Evolutionary conservation across 1,140 invertebrate genomes (phyloP), one percentile per base, ranked within the genome.

Genomic region (Pantala flavescens): DNA sequence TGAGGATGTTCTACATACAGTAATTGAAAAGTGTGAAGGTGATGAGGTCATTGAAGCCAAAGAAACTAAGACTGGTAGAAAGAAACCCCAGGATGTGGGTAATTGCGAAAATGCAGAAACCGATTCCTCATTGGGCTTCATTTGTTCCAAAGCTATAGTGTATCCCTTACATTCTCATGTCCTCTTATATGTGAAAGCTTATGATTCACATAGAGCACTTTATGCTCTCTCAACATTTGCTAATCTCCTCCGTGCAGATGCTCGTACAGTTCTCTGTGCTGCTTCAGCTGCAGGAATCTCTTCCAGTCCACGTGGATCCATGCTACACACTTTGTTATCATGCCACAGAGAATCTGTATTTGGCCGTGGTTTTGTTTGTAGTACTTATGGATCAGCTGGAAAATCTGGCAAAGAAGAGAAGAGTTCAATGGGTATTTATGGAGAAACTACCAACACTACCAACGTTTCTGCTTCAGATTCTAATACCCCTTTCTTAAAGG

Each of bases 111-210:
- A 42, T 7, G n/a, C 28, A 73, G 24, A 36, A 24, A 5, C 21
- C 7, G n/a, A 73, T 73, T 28, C 42, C 23, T 11, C 16, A 0
- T n/a, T 73, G 10, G n/a, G 14, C 28, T n/a, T 36, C 16, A 73
- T 16, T 42, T 28, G 28, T 19, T 73, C 42, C 5, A n/a, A 80
- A 71, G 81, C 86, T 21, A 84, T 83, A 14, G 85, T 93, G 9
- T 91, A 93, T 80, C 89, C 90, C 24, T 87, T 94, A 70, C 93
- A 95, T 80, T 91, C 92, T 24, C 93, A 95, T 80, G 87, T 95
- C 80, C 85, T 95, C 23, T 84, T 96, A 0, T 96, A 96, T 78
- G 88, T 89, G 76, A 90, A 91, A 76, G 88, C 92, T 21, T 94
- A 93, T 78, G 94, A 96, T 81, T 91, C 90, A 0, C 85, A 88